Conservation (phyloP, 1,140 invertebrate genomes). For the Thaumetopoea pityocampa region DNA sequence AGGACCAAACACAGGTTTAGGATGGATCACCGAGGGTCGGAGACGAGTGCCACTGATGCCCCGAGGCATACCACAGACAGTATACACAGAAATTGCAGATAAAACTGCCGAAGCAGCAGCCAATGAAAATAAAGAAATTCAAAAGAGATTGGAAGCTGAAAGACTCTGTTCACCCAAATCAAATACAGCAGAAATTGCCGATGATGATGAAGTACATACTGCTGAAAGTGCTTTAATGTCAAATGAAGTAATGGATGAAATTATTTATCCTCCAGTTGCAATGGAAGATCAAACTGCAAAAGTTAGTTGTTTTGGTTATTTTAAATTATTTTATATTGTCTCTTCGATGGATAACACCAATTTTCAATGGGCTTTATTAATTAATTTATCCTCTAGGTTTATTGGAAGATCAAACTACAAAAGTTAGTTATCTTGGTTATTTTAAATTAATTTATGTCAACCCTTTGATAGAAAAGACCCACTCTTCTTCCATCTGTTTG, state of each 20-base stretch:
- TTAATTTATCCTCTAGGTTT: constrained; percentile 57
- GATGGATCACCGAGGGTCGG: constrained; percentile 92
- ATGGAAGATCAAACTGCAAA: constrained; percentile 64
- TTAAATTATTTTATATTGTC: too few species aligned
- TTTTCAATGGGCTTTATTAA: too few species aligned
- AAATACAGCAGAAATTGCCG: constrained; percentile 50
- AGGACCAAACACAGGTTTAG: constrained; percentile 86
- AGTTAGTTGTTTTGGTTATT: constrained; percentile 6
- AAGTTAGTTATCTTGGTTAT: constrained; percentile 6
- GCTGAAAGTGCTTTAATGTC: constrained; percentile 33
- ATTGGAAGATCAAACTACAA: constrained; percentile 48
- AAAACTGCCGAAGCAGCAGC: constrained; percentile 72
- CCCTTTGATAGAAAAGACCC: too few species aligned
- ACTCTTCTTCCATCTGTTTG: too few species aligned
- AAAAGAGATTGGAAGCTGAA: constrained; percentile 54
- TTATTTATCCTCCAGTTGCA: constrained; percentile 55
- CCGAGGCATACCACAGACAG: constrained; percentile 87
- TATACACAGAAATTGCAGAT: constrained; percentile 90
- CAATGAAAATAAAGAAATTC: constrained; percentile 63
- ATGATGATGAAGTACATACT: constrained; percentile 46
- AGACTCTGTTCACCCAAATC: constrained; percentile 45
- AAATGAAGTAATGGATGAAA: constrained; percentile 50
- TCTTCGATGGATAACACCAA: too few species aligned
- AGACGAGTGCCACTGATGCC: constrained; percentile 88
- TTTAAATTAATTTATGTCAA: too few species aligned